phyloP scores from a whole-genome alignment of 2,113 vertebrate species.

The Zonotrichia leucophrys region DNA sequence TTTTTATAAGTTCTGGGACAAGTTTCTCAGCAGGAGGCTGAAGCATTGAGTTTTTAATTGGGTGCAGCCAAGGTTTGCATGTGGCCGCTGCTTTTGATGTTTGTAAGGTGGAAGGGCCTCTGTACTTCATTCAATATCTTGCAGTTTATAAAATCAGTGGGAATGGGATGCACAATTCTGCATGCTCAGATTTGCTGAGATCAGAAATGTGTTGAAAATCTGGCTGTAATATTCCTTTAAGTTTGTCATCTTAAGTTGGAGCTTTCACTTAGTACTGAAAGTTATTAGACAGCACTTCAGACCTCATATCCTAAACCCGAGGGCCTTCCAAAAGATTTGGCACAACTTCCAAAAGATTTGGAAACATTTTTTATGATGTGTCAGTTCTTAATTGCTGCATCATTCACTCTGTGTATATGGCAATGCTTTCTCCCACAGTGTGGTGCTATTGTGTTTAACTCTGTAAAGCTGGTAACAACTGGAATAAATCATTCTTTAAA shows the following conservation, averaged over 20 bases:
- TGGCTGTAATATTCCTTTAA: background rate
- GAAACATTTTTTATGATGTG: background rate
- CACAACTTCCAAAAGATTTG: background rate
- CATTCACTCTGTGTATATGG: background rate
- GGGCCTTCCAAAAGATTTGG: no score
- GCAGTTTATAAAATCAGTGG: background rate
- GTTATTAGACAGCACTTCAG: background rate
- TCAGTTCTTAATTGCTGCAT: background rate
- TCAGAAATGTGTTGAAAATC: background rate
- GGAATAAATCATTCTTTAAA: constrained; percentile 3
- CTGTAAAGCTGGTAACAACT: background rate
- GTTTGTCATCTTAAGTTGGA: background rate
- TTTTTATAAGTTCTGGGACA: background rate
- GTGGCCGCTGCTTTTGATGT: background rate
- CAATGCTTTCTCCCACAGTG: background rate
- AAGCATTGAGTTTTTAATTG: background rate
- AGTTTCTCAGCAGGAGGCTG: background rate
- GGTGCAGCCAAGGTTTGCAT: background rate
- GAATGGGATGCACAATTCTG: background rate
- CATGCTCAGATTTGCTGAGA: background rate
- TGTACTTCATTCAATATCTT: background rate
- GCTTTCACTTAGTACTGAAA: background rate
- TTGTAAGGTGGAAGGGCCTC: background rate
- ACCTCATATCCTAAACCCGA: background rate
- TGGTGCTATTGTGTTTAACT: constrained; percentile 57